A percentile compares a stretch with the other conserved stretches of the same genome.
phyloP scores from a whole-genome alignment of 2,113 vertebrate species.

The Xerus inauris region DNA sequence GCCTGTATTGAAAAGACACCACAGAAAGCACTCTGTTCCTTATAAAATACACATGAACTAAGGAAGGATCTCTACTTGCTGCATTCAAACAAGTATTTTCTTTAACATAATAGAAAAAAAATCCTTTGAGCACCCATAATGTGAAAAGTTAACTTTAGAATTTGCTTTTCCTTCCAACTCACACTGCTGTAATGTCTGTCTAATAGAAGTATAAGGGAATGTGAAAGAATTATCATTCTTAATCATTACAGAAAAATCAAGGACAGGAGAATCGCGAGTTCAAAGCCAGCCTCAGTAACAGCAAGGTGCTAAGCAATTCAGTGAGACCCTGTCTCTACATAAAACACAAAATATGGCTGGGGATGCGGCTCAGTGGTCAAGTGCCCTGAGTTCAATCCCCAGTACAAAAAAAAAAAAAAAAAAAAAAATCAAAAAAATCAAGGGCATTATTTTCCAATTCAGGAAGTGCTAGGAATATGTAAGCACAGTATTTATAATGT shows the following conservation, averaged over 20 bases:
- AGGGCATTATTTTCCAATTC: constrained; percentile 59
- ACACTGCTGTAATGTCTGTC: constrained; percentile 28
- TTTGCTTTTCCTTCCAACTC: constrained; percentile 45
- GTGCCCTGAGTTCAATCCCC: too few relatives aligned
- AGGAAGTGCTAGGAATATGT: constrained; percentile 59
- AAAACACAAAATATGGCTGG: too few relatives aligned
- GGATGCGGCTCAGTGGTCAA: too few relatives aligned
- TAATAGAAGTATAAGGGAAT: constrained; percentile 31
- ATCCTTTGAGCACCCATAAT: constrained; percentile 7
- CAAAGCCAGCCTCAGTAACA: too few relatives aligned
- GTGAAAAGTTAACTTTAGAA: constrained; percentile 47
- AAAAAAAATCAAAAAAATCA: constrained; percentile 44
- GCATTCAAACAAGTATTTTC: constrained; percentile 52
- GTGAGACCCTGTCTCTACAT: too few relatives aligned
- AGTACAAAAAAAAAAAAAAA: too few relatives aligned
- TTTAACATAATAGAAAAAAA: constrained; percentile 38
- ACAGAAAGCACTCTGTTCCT: neutral
- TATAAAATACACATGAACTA: constrained; percentile 50
- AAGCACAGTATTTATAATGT: constrained; percentile 65
- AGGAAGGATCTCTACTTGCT: neutral
- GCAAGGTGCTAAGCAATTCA: too few relatives aligned
- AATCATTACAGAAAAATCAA: constrained; percentile 56
- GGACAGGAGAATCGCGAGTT: too few relatives aligned
- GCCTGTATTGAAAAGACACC: constrained; percentile 23
- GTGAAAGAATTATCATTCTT: constrained; percentile 58